These are phyloP conservation scores for Morone chrysops DNA, from an alignment of 2,113 vertebrate genomes.

Conservation along the genomic window DNA sequence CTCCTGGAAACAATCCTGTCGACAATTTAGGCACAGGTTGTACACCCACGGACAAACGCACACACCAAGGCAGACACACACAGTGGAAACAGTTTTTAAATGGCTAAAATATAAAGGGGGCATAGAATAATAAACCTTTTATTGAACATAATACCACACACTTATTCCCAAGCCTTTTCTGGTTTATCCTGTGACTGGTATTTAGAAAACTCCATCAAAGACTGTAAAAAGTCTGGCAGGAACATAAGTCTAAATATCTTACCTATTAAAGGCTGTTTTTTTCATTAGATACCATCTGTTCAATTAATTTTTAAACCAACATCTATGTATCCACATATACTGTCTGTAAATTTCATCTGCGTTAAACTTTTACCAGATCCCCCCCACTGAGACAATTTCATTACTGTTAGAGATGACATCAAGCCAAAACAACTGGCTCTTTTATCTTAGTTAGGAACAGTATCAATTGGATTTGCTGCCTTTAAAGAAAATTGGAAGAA, in stretches of 20 bases:
- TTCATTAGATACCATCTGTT: slow-evolving; percentile 47
- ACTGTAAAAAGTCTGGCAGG: slow-evolving; percentile 37
- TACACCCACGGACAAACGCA: not conserved
- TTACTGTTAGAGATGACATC: slow-evolving; percentile 80
- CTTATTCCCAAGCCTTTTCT: not conserved
- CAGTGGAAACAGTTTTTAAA: slow-evolving; percentile 19
- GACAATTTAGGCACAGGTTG: slow-evolving; percentile 48
- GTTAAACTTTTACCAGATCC: slow-evolving; percentile 68
- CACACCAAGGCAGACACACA: not conserved
- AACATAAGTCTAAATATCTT: slow-evolving; percentile 26
- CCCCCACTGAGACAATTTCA: slow-evolving; percentile 71
- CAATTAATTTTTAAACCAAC: slow-evolving; percentile 49
- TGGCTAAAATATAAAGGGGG: not conserved
- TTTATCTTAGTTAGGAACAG: slow-evolving; percentile 70
- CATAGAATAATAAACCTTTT: not conserved
- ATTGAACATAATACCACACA: not conserved
- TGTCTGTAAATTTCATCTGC: slow-evolving; percentile 60
- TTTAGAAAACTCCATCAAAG: slow-evolving; percentile 36
- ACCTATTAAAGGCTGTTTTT: slow-evolving; percentile 31
- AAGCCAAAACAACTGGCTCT: slow-evolving; percentile 64
- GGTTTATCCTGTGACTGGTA: not conserved
- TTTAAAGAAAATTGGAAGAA: slow-evolving; percentile 77
- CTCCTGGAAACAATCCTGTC: slow-evolving; percentile 76
- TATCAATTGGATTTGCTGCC: slow-evolving; percentile 72
- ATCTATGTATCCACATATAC: slow-evolving; percentile 45